Percentiles rank a stretch among this genome's conserved stretches.
phyloP scores from a whole-genome alignment of 2,113 vertebrate genomes.

The Antechinus flavipes region DNA sequence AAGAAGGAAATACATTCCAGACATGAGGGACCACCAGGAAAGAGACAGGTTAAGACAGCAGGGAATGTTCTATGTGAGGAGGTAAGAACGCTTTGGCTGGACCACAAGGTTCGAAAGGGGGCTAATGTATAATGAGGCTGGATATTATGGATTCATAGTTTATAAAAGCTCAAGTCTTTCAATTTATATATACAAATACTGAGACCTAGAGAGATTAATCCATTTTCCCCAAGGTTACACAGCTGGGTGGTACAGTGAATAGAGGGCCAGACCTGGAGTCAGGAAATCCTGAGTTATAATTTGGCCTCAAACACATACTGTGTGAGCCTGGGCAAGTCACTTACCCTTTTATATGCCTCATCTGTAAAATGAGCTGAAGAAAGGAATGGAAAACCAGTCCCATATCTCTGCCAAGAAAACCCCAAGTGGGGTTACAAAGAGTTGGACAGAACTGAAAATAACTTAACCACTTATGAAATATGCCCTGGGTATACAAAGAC shows the following conservation, averaged over 20 bases:
- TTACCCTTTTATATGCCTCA: not conserved
- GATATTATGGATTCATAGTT: not conserved
- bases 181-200: not conserved
- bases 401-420: not conserved
- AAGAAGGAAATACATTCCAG: not conserved
- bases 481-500: not conserved
- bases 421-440: not conserved
- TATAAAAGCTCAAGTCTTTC: not conserved
- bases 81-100: not conserved
- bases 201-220: not conserved
- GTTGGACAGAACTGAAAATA: not conserved
- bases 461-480: not conserved
- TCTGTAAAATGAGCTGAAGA: not conserved
- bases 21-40: not conserved
- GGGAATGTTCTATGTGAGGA: not conserved
- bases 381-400: not conserved
- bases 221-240: not conserved
- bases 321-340: not conserved
- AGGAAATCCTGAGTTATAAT: not conserved
- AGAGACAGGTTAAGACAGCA: not conserved
- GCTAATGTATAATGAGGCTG: not conserved
- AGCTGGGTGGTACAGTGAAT: not conserved
- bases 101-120: not conserved
- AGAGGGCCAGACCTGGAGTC: not conserved
- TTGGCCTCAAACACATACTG: too few relatives aligned